A percentile compares a stretch with the other conserved stretches of the same genome.
Conservation (phyloP, 2,888 invertebrate species). For the Chrysolina americana region DNA sequence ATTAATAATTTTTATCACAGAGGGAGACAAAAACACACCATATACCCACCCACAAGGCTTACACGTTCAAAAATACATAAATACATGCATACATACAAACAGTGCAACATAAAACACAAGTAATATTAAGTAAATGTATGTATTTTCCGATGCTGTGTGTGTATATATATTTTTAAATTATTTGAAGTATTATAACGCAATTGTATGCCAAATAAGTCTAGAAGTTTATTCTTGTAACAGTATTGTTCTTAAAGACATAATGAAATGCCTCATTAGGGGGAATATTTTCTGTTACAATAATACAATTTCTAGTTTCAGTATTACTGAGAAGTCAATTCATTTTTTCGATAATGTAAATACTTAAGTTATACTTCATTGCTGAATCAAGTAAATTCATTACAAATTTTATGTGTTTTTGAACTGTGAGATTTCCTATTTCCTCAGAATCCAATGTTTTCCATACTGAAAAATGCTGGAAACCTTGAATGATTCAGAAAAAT, state of each 20-base stretch:
- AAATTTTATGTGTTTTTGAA: constrained; percentile 69
- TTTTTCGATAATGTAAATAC: constrained; percentile 68
- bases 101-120: constrained; percentile 58
- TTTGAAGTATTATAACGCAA: constrained; percentile 67
- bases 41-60: constrained; percentile 64
- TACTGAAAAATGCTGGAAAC: background rate
- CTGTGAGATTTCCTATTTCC: constrained; percentile 58
- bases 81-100: constrained; percentile 60
- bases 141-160: constrained; percentile 70
- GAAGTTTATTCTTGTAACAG: constrained; percentile 62
- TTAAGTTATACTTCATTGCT: constrained; percentile 67
- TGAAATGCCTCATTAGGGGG: background rate
- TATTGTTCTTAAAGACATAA: constrained; percentile 47
- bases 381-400: constrained; percentile 67
- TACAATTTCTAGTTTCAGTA: constrained; percentile 64
- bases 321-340: constrained; percentile 67
- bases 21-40: constrained; percentile 62
- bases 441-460: constrained; percentile 11
- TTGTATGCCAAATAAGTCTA: constrained; percentile 67
- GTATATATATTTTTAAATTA: constrained; percentile 65
- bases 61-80: constrained; percentile 71
- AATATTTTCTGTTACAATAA: constrained; percentile 56
- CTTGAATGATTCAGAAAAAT: no score
- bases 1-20: constrained; percentile 56
- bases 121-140: constrained; percentile 67